These are phyloP conservation scores for Orthonevra nobilis DNA, from an alignment of 2,888 invertebrate genomes.

Conservation along the genomic window DNA sequence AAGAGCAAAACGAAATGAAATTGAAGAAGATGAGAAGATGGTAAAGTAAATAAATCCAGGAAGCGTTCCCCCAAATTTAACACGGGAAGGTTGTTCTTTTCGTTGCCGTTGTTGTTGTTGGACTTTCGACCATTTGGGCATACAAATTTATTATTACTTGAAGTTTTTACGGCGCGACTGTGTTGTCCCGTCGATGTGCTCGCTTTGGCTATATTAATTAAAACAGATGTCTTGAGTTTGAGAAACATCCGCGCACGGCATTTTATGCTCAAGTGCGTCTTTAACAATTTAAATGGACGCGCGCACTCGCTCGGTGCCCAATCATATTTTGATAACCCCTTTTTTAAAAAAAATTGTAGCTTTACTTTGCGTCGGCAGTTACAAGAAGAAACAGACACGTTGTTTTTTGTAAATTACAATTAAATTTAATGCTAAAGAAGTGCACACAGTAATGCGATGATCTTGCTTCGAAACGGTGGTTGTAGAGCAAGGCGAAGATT, in stretches of 20 bases:
- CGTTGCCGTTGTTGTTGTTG: no score
- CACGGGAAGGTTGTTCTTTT: constrained; percentile 43
- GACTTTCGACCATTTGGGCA: no score
- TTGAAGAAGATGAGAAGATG: neutral
- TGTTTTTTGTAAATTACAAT: constrained; percentile 39
- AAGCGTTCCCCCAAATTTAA: constrained; percentile 66
- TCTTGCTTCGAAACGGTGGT: constrained; percentile 26
- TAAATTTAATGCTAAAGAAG: constrained; percentile 50
- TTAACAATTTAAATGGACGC: constrained; percentile 51
- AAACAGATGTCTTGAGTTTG: constrained; percentile 70
- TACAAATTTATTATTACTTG: constrained; percentile 54
- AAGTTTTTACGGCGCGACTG: constrained; percentile 8
- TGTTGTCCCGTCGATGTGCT: no score
- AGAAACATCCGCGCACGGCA: constrained; percentile 62
- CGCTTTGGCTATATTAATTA: constrained; percentile 57
- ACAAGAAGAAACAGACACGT: constrained; percentile 8
- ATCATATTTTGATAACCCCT: constrained; percentile 57
- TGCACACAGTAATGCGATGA: constrained; percentile 30
- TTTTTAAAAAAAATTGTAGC: neutral
- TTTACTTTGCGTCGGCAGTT: neutral
- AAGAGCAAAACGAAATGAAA: neutral
- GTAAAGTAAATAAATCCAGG: constrained; percentile 60
- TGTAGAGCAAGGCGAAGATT: neutral
- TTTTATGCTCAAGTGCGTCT: constrained; percentile 66
- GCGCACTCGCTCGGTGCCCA: constrained; percentile 34